These are phyloP conservation scores for Ictalurus furcatus DNA, from an alignment of 2,113 vertebrate species.

Conservation along the genomic window DNA sequence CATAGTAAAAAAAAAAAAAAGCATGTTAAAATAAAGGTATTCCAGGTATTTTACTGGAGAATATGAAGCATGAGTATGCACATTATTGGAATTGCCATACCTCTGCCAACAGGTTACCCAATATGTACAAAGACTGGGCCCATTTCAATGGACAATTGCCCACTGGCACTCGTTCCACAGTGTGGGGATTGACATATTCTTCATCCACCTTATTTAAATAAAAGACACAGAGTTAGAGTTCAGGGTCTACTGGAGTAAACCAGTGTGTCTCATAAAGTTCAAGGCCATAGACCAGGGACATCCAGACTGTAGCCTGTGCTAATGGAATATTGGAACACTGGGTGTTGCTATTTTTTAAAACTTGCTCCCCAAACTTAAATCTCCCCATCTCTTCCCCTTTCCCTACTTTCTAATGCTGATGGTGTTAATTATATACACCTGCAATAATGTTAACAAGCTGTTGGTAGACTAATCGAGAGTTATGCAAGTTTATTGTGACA, in stretches of 20 bases:
- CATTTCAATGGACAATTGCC: constrained; percentile 92
- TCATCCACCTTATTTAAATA: constrained; percentile 82
- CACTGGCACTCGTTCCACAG: constrained; percentile 86
- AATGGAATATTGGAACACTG: neutral
- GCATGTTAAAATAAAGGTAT: neutral
- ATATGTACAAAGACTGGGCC: constrained; percentile 93
- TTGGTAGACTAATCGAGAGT: neutral
- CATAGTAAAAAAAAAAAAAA: too few species aligned
- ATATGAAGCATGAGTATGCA: constrained; percentile 1
- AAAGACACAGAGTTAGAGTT: constrained; percentile 32
- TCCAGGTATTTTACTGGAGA: neutral
- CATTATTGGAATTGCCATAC: constrained; percentile 61
- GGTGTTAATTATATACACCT: neutral
- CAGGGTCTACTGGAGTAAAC: constrained; percentile 20
- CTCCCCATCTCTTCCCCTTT: neutral
- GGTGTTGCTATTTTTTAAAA: neutral
- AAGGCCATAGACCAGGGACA: neutral
- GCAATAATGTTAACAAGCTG: neutral
- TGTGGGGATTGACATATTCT: constrained; percentile 88
- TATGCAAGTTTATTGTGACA: neutral
- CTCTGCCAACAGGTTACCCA: constrained; percentile 90
- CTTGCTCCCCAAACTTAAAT: too few species aligned
- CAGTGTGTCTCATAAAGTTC: neutral
- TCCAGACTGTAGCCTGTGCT: neutral
- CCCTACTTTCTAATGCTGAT: neutral